A percentile compares a stretch with the other conserved stretches of the same genome.
These are phyloP conservation scores for Rhabdomys pumilio DNA, from an alignment of 2,797 vertebrate genomes.

Conservation along the genomic window DNA sequence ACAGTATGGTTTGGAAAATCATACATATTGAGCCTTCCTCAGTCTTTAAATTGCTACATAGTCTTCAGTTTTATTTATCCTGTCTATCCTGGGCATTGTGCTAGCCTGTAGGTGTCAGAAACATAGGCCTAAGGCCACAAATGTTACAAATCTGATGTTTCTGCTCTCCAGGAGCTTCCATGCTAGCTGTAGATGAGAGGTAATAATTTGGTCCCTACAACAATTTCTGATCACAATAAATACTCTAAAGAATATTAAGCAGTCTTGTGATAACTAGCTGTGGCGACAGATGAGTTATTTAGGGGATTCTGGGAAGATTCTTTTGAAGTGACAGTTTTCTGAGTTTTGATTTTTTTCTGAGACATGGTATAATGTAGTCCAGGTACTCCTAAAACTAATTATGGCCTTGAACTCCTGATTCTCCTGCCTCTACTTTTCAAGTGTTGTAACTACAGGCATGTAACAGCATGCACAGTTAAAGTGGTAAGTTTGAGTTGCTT, in stretches of 20 bases:
- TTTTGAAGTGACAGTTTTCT: not conserved
- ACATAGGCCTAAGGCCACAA: not conserved
- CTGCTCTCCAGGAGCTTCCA: not conserved
- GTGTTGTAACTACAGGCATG: not conserved
- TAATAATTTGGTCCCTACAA: not conserved
- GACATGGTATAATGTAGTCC: not conserved
- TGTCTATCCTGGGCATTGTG: not conserved
- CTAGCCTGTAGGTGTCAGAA: not conserved
- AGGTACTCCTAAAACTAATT: not conserved
- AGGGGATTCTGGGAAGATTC: constrained; percentile 7
- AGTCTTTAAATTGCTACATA: constrained; percentile 11
- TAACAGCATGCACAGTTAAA: not conserved
- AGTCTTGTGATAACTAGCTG: not conserved
- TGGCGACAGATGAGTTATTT: not conserved
- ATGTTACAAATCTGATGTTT: not conserved
- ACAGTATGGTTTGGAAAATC: not conserved
- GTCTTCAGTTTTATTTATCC: constrained; percentile 8
- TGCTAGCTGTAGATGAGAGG: constrained; percentile 30
- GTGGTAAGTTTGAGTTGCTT: not conserved
- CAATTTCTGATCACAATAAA: constrained; percentile 63
- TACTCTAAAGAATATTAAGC: constrained; percentile 27
- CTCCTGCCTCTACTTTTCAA: not conserved
- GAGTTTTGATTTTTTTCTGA: not conserved
- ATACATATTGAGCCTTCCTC: not conserved
- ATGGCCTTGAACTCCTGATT: not conserved